Evolutionary conservation across 2,888 invertebrate genomes (phyloP).

Genomic region (Pristionchus exspectatus): DNA sequence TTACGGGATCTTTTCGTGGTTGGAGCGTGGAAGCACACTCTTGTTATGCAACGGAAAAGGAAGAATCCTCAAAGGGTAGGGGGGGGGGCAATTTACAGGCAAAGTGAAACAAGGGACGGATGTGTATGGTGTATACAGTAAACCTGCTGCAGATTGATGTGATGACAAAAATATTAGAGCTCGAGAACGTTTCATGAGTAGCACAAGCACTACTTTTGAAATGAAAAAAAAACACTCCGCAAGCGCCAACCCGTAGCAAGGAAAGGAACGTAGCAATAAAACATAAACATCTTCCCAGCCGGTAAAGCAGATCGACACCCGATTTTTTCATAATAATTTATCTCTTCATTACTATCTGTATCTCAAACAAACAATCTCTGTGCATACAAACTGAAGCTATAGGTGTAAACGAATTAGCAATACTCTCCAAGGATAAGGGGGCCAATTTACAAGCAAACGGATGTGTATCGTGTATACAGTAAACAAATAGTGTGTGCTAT

Average conservation of each 20-base stretch:
- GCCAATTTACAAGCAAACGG: constrained; percentile 41
- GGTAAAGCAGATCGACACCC: too few relatives aligned
- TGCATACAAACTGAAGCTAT: not conserved
- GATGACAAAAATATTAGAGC: too few relatives aligned
- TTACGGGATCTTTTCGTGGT: too few relatives aligned
- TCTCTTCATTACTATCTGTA: not conserved
- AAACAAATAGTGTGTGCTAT: not conserved
- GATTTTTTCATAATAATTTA: not conserved
- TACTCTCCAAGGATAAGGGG: not conserved
- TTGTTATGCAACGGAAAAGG: too few relatives aligned
- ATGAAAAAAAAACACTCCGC: too few relatives aligned
- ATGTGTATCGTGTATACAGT: not conserved
- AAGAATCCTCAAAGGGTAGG: not conserved
- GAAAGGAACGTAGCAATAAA: too few relatives aligned
- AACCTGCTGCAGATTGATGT: too few relatives aligned
- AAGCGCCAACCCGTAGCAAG: too few relatives aligned
- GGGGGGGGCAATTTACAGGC: constrained; percentile 36
- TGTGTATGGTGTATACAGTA: not conserved
- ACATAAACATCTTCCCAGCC: too few relatives aligned
- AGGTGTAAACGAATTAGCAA: not conserved
- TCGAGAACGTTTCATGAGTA: too few relatives aligned
- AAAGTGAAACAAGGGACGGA: not conserved
- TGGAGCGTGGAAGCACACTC: too few relatives aligned
- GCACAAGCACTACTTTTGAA: too few relatives aligned
- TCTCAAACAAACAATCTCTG: constrained; percentile 6